Percentiles rank a stretch among this genome's conserved stretches.
Conservation (phyloP, 2,797 vertebrate species). For the Lophius americanus region DNA sequence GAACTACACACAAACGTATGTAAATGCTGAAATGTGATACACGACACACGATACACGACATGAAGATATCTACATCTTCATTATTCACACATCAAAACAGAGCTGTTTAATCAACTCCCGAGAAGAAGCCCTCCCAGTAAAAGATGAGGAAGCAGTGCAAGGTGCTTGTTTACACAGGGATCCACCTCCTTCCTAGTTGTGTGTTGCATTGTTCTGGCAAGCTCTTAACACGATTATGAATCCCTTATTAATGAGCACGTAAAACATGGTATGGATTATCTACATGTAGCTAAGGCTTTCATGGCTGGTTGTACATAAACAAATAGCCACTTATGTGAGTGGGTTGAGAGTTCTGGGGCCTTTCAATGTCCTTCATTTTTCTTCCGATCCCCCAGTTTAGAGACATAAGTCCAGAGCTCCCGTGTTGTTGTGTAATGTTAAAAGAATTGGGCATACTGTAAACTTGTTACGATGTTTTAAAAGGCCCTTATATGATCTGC, state of each 20-base stretch:
- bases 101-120: slow-evolving; percentile 52
- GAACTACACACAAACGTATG: slow-evolving; percentile 25
- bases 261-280: slow-evolving; percentile 65
- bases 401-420: slow-evolving; percentile 45
- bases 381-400: slow-evolving; percentile 21
- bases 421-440: slow-evolving; percentile 56
- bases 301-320: slow-evolving; percentile 46
- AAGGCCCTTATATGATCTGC: slow-evolving; percentile 39
- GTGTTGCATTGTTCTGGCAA: slow-evolving; percentile 43
- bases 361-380: slow-evolving; percentile 47
- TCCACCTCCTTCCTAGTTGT: slow-evolving; percentile 32
- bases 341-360: slow-evolving; percentile 41
- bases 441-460: slow-evolving; percentile 72
- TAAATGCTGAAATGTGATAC: slow-evolving; percentile 43
- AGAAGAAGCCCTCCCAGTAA: slow-evolving; percentile 22
- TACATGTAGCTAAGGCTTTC: slow-evolving; percentile 38
- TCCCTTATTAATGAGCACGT: slow-evolving; percentile 66
- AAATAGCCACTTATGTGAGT: slow-evolving; percentile 50
- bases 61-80: slow-evolving; percentile 28
- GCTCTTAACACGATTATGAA: slow-evolving; percentile 70
- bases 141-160: slow-evolving; percentile 41
- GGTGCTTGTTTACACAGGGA: slow-evolving; percentile 55
- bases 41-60: background rate
- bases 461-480: slow-evolving; percentile 73
- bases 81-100: slow-evolving; percentile 55